Evolutionary conservation across 2,113 vertebrate species (phyloP), one percentile per base, ranked within the genome.

Genomic region (Sceloporus undulatus): DNA sequence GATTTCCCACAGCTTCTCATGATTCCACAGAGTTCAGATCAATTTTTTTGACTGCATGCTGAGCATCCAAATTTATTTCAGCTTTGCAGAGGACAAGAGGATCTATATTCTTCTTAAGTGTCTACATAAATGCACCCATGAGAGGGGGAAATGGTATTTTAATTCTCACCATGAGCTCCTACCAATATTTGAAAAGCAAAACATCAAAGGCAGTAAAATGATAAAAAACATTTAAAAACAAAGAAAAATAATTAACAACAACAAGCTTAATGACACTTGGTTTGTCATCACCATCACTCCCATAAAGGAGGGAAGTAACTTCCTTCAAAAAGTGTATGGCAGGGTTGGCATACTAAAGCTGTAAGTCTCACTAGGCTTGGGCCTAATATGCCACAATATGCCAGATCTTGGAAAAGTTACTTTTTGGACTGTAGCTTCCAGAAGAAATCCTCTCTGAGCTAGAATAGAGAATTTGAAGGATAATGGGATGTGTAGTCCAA

Each of bases 161-260:
- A 78, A 14, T 48, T 21, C 54, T 86, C 79, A n/a, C 29, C 78
- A 14, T n/a, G 42, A 52, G 38, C 62, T 84, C 74, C 52, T 68
- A 1, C 27, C 13, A 73, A 2, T 82, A 65, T 84, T 89, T 83
- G 23, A 85, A 89, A 87, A 81, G 21, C 54, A 88, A 86, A 91
- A n/a, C 54, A 87, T 16, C 48, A 5, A 48, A 76, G 68, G 23
- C 38, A 62, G 9, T 21, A 48, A 74, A 42, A 81, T n/a, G 29
- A n/a, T 14, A 79, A 56, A 56, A 79, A n/a, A 62, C 34, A 34
- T 34, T 34, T 34, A 56, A 5, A 5, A 4, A 48, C 48, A 48
- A 11, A 29, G 27, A n/a, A 71, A 71, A 27, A 71, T 71, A 7
- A 71, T 29, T 48, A 7, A 48, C 7, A 71, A 2, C 2, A 23